A percentile compares a stretch with the other conserved stretches of the same genome.
Evolutionary conservation across 1,140 invertebrate species (phyloP).

Genomic region (Drosophila lini): DNA sequence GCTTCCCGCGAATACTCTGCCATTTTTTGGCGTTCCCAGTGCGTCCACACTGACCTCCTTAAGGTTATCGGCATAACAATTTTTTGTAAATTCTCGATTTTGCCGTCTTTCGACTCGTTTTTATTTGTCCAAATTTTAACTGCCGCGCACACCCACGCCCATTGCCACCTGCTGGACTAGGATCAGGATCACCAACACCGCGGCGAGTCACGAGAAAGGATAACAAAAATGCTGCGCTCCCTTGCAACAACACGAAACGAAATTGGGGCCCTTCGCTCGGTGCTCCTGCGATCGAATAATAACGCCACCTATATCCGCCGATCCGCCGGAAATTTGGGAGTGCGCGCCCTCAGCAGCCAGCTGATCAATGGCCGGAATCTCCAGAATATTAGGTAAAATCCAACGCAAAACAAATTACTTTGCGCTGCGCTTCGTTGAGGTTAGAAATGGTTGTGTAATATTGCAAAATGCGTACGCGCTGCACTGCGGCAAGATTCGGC

Average conservation of each 20-base stretch:
- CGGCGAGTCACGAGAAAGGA: constrained; percentile 25
- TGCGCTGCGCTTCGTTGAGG: constrained; percentile 54
- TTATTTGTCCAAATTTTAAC: constrained; percentile 41
- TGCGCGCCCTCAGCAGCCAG: constrained; percentile 63
- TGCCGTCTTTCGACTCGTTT: constrained; percentile 23
- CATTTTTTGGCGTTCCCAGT: constrained; percentile 36
- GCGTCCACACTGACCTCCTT: constrained; percentile 42
- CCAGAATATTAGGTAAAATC: constrained; percentile 63
- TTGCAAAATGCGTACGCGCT: constrained; percentile 63
- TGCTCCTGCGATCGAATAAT: constrained; percentile 45
- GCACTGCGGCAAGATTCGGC: constrained; percentile 28
- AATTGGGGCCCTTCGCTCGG: constrained; percentile 57
- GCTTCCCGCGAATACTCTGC: background rate
- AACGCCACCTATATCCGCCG: constrained; percentile 28
- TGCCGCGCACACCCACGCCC: constrained; percentile 3
- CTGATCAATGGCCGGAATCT: constrained; percentile 45
- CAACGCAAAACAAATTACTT: background rate
- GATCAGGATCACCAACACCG: constrained; percentile 8
- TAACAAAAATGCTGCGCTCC: constrained; percentile 87
- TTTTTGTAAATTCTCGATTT: constrained; percentile 37
- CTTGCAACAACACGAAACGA: constrained; percentile 87
- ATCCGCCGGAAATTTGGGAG: constrained; percentile 40
- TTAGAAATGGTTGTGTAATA: constrained; percentile 83
- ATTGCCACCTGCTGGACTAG: constrained; percentile 8
- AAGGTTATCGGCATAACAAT: constrained; percentile 42